Conservation (phyloP, 2,888 invertebrate genomes). For the Phytoseiulus persimilis region DNA sequence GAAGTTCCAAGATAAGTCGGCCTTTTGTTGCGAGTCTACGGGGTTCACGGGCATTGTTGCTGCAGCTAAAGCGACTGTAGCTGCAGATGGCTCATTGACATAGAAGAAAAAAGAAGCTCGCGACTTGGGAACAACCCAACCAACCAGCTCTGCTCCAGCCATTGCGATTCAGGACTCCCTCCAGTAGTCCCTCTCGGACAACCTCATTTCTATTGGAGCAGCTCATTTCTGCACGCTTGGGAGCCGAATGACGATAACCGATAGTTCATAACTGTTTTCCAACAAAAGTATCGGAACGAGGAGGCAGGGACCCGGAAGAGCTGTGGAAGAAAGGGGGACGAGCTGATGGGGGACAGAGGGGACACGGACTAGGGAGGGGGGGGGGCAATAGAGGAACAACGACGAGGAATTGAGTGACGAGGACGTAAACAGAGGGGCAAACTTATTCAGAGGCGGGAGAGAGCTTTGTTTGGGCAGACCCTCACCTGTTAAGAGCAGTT, state of each 20-base stretch:
- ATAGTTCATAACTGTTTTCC: not conserved
- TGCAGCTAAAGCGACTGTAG: not conserved
- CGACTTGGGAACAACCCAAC: not conserved
- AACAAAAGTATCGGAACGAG: not conserved
- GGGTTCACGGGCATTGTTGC: conserved; percentile 5
- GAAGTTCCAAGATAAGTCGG: not conserved
- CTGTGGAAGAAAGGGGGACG: too few species aligned
- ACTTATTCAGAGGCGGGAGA: too few species aligned
- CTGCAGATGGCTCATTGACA: conserved; percentile 5
- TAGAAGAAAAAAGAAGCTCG: not conserved
- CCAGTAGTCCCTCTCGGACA: not conserved
- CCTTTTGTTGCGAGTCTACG: not conserved
- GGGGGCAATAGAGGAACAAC: too few species aligned
- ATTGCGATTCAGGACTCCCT: not conserved
- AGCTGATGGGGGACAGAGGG: too few species aligned
- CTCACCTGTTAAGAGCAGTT: conserved; percentile 70
- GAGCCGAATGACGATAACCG: not conserved
- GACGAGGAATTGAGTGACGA: too few species aligned
- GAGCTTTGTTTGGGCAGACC: conserved; percentile 40
- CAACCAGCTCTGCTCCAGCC: not conserved
- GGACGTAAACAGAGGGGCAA: too few species aligned
- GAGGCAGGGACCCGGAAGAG: too few species aligned
- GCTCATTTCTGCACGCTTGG: not conserved
- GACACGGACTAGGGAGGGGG: too few species aligned
- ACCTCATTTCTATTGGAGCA: too few species aligned